Evolutionary conservation across 1,140 invertebrate species (phyloP).

Genomic region (Cotesia vestalis): DNA sequence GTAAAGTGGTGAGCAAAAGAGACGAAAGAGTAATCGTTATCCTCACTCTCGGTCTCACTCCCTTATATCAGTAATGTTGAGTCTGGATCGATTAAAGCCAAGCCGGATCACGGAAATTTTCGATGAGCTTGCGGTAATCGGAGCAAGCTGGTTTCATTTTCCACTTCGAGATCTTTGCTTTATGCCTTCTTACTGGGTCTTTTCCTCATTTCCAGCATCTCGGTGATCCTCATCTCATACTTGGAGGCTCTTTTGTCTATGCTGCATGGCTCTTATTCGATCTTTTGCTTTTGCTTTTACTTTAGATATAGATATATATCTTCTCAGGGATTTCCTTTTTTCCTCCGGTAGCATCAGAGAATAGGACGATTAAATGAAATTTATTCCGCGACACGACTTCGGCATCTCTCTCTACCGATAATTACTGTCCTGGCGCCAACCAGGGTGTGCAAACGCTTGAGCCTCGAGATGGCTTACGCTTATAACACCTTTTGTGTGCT

Average conservation of each 20-base stretch:
- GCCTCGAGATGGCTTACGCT: too few relatives aligned
- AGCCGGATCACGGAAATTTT: slow-evolving; percentile 24
- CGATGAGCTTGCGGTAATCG: slow-evolving; percentile 28
- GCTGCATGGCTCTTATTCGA: background rate
- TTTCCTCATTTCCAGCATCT: background rate
- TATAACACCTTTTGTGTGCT: too few relatives aligned
- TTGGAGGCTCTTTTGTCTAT: background rate
- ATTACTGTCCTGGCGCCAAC: background rate
- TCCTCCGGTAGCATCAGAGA: background rate
- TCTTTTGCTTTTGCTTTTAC: background rate
- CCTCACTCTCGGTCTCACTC: background rate
- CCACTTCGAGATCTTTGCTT: background rate
- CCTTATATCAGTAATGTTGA: background rate
- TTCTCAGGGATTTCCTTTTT: background rate
- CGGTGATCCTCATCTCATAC: background rate
- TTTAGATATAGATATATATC: background rate
- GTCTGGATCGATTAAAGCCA: slow-evolving; percentile 20
- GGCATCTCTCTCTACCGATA: background rate
- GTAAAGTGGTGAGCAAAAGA: background rate
- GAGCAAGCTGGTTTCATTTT: slow-evolving; percentile 19
- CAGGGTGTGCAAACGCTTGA: too few relatives aligned
- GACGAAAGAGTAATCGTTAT: background rate
- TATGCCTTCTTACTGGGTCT: too few relatives aligned
- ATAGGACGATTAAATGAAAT: slow-evolving; percentile 16
- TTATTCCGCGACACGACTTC: slow-evolving; percentile 6